Percentiles rank a stretch among this genome's conserved stretches.
Conservation (phyloP, 2,797 vertebrate genomes). For the Liasis olivaceus region DNA sequence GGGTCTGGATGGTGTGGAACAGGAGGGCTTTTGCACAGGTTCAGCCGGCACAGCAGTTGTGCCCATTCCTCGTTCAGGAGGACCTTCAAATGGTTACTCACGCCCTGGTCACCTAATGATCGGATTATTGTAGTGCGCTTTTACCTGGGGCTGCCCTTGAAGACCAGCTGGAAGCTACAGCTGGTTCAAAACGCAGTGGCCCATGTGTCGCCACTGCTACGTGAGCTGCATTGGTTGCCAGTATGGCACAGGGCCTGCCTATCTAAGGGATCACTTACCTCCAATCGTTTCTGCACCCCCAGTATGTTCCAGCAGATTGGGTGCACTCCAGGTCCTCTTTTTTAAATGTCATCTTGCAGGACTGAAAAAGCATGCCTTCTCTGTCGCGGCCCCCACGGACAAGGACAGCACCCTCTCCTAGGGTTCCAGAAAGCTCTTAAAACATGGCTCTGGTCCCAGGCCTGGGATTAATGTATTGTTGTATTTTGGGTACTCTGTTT, state of each 20-base stretch:
- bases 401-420: not conserved
- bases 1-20: not conserved
- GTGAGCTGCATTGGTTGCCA: not conserved
- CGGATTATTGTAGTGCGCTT: not conserved
- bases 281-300: not conserved
- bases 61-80: not conserved
- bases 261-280: not conserved
- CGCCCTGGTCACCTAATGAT: not conserved
- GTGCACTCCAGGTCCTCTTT: not conserved
- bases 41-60: not conserved
- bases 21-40: not conserved
- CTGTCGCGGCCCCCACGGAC: not conserved
- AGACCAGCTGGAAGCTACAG: not conserved
- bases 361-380: not conserved
- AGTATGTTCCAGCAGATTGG: not conserved
- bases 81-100: not conserved
- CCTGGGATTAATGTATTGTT: not conserved
- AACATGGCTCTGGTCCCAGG: not conserved
- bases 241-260: not conserved
- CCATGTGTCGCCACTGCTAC: not conserved
- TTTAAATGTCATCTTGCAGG: not conserved
- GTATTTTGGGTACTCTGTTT: not conserved
- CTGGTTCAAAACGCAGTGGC: not conserved
- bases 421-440: not conserved
- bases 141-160: too few species aligned